Evolutionary conservation across 2,113 vertebrate genomes (phyloP).

Genomic region (Cyphomyrus discorhynchus): DNA sequence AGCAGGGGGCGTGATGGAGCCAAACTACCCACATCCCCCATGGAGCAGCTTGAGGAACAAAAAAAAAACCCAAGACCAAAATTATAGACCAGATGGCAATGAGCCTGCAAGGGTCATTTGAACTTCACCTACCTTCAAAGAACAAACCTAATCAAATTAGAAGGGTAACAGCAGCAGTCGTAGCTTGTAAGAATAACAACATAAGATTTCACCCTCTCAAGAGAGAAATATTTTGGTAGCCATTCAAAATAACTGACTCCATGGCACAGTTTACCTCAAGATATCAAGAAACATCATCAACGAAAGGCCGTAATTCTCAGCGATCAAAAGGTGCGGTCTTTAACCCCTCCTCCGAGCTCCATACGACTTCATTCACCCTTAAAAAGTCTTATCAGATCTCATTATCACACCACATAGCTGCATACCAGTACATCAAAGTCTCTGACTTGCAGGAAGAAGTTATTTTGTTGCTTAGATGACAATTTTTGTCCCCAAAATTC

Average conservation of each 20-base stretch:
- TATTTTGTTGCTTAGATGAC: background rate
- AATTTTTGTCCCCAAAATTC: background rate
- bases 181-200: background rate
- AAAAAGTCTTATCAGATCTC: background rate
- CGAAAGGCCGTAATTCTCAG: background rate
- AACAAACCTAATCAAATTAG: background rate
- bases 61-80: background rate
- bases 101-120: background rate
- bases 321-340: background rate
- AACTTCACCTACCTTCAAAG: background rate
- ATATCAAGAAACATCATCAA: background rate
- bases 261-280: background rate
- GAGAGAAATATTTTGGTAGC: background rate
- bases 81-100: background rate
- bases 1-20: slow-evolving; percentile 11
- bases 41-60: background rate
- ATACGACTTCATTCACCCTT: background rate
- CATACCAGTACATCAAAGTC: background rate
- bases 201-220: background rate
- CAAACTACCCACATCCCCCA: background rate
- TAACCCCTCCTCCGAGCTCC: background rate
- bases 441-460: background rate
- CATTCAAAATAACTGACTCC: background rate
- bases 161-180: background rate
- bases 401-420: background rate